Evolutionary conservation across 2,888 invertebrate species (phyloP).

Genomic region (Tridacna gigas): DNA sequence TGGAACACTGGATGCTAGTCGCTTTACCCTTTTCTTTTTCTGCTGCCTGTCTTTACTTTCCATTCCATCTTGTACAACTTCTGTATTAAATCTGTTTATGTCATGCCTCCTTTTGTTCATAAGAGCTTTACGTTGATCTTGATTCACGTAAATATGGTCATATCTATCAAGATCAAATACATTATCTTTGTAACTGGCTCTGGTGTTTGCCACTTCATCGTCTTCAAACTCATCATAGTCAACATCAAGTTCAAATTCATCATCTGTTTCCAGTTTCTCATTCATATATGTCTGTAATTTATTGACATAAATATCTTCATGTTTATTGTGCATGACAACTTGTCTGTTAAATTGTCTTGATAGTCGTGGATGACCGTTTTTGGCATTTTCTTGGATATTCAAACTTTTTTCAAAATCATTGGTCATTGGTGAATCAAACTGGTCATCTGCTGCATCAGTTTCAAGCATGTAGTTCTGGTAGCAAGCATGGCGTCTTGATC

Average conservation of each 20-base stretch:
- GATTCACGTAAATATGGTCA: conserved; percentile 11
- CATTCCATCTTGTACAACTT: not conserved
- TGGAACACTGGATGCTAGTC: conserved; percentile 7
- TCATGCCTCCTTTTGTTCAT: not conserved
- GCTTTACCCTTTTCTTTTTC: conserved; percentile 3
- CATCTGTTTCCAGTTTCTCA: not conserved
- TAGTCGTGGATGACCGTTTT: not conserved
- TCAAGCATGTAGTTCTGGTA: conserved; percentile 60
- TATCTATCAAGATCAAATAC: conserved; percentile 7
- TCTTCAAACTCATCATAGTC: conserved; percentile 3
- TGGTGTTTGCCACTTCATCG: not conserved
- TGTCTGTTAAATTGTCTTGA: not conserved
- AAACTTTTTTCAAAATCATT: not conserved
- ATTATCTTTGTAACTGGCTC: conserved; percentile 6
- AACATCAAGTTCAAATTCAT: not conserved
- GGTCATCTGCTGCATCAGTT: conserved; percentile 33
- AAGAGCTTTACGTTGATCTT: not conserved
- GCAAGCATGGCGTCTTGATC: conserved; percentile 37
- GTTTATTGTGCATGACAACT: not conserved
- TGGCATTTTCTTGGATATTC: not conserved
- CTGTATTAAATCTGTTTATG: not conserved
- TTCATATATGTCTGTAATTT: not conserved
- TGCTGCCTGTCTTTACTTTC: not conserved
- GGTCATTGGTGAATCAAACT: not conserved
- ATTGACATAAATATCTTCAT: conserved; percentile 2